phyloP scores from a whole-genome alignment of 2,888 invertebrate genomes.

The Dasypolia templi region DNA sequence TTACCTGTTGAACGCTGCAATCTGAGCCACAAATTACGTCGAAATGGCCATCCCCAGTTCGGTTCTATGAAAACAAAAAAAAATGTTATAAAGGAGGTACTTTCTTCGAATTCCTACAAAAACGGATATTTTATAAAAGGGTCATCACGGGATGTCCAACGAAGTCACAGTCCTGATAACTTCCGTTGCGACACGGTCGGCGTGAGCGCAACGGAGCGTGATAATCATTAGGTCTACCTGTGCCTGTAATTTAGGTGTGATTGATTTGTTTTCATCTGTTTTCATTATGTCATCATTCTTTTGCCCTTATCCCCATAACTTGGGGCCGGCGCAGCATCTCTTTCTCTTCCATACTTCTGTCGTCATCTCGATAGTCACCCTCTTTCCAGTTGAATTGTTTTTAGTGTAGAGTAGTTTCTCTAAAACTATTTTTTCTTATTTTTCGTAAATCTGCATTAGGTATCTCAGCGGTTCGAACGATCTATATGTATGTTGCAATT shows the following conservation, averaged over 20 bases:
- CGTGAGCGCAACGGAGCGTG: slow-evolving; percentile 83
- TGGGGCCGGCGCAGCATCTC: background rate
- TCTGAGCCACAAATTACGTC: slow-evolving; percentile 93
- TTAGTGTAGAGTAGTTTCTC: background rate
- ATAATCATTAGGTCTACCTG: slow-evolving; percentile 76
- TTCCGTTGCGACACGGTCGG: slow-evolving; percentile 79
- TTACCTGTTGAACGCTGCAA: slow-evolving; percentile 93
- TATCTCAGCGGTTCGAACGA: background rate
- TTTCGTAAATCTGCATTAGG: background rate
- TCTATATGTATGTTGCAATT: background rate
- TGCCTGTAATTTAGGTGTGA: slow-evolving; percentile 66
- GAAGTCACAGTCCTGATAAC: slow-evolving; percentile 78
- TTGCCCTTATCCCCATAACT: no score
- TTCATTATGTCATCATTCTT: background rate
- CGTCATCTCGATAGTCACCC: background rate
- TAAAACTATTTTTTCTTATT: no score
- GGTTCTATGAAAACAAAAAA: slow-evolving; percentile 89
- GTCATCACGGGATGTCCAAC: slow-evolving; percentile 72
- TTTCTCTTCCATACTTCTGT: background rate
- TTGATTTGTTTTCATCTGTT: slow-evolving; percentile 66
- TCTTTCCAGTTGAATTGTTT: background rate
- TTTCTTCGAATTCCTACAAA: slow-evolving; percentile 22
- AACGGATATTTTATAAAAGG: slow-evolving; percentile 63
- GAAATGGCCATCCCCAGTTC: slow-evolving; percentile 92
- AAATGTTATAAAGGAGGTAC: background rate